Conservation (phyloP, 2,113 vertebrate species). For the Eublepharis macularius region DNA sequence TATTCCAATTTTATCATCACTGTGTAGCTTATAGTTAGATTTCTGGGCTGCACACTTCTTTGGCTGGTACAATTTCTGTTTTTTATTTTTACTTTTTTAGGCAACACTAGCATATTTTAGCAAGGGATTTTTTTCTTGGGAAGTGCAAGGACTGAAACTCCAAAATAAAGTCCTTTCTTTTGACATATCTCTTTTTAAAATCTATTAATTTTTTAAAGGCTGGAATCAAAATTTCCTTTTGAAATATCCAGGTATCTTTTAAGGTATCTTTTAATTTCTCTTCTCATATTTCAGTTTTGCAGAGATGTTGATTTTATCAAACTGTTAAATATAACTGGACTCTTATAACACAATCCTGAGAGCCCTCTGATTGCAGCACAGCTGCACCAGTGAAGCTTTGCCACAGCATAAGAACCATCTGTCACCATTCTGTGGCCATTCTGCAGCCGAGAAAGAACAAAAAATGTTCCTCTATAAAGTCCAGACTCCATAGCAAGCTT, state of each 20-base stretch:
- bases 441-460: no score
- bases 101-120: background rate
- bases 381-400: no score
- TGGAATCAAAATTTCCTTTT: background rate
- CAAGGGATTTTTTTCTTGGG: background rate
- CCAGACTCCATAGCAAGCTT: no score
- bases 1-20: background rate
- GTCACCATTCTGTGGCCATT: no score
- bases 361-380: no score
- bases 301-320: background rate
- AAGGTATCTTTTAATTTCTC: background rate
- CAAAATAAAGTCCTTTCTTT: background rate
- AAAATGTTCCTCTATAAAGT: no score
- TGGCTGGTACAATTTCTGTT: background rate
- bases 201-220: background rate
- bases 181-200: background rate
- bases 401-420: no score
- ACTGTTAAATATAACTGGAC: no score
- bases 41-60: background rate
- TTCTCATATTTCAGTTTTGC: background rate
- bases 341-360: no score
- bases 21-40: background rate
- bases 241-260: background rate
- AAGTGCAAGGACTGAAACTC: background rate
- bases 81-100: no score